phyloP scores from a whole-genome alignment of 1,140 invertebrate species.

The Lepeophtheirus salmonis region DNA sequence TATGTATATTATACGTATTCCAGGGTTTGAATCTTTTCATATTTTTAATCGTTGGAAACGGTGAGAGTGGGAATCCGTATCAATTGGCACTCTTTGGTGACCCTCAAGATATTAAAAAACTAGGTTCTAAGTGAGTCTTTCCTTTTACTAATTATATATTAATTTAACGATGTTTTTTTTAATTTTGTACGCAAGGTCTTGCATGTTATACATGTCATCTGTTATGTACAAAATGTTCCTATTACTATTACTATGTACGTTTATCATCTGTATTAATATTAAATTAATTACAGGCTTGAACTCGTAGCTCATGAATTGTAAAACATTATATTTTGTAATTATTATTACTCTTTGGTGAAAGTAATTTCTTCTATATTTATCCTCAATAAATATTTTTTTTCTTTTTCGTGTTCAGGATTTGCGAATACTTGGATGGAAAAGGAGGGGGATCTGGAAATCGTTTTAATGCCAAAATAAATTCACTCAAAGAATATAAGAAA shows the following conservation, averaged over 20 bases:
- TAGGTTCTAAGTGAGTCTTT: constrained; percentile 30
- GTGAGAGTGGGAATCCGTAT: constrained; percentile 27
- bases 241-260: too few relatives aligned
- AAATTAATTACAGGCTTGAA: too few relatives aligned
- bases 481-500: constrained; percentile 28
- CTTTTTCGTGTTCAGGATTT: constrained; percentile 28
- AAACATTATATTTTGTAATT: too few relatives aligned
- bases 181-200: too few relatives aligned
- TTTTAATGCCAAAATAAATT: constrained; percentile 39
- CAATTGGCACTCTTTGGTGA: constrained; percentile 39
- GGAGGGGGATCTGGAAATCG: constrained; percentile 37
- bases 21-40: constrained; percentile 40
- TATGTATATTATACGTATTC: neutral
- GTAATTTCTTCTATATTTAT: neutral
- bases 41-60: constrained; percentile 44
- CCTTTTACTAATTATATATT: constrained; percentile 27
- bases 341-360: too few relatives aligned
- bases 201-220: too few relatives aligned
- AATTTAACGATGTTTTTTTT: too few relatives aligned
- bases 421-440: constrained; percentile 39
- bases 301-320: too few relatives aligned
- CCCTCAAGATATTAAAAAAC: constrained; percentile 27
- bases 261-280: too few relatives aligned
- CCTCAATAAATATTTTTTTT: neutral
- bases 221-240: too few relatives aligned